Evolutionary conservation across 2,888 invertebrate genomes (phyloP).

Genomic region (Tortrix viridana): DNA sequence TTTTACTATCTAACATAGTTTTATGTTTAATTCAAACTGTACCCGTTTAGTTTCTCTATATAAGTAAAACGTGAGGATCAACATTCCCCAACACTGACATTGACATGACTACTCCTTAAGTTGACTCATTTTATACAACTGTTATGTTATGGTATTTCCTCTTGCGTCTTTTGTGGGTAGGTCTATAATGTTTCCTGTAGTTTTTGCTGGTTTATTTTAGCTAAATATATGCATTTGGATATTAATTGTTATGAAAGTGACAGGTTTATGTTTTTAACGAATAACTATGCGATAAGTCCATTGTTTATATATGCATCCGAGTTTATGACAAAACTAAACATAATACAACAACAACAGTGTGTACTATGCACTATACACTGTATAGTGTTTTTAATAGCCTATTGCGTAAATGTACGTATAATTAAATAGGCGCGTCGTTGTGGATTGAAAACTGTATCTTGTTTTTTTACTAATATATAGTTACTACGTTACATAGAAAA

Average conservation of each 20-base stretch:
- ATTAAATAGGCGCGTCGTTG: not conserved
- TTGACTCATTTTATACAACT: conserved; percentile 31
- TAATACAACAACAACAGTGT: no score
- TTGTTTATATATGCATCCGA: no score
- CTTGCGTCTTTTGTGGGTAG: conserved; percentile 21
- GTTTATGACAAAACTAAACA: no score
- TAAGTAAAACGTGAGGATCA: conserved; percentile 24
- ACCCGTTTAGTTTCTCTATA: conserved; percentile 21
- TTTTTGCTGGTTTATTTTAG: conserved; percentile 4
- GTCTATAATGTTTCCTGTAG: conserved; percentile 22
- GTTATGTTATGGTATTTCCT: conserved; percentile 31
- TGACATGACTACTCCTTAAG: conserved; percentile 13
- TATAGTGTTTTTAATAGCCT: no score
- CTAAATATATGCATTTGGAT: not conserved
- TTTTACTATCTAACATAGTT: not conserved
- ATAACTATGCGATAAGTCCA: no score
- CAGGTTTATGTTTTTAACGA: not conserved
- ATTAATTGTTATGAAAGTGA: not conserved
- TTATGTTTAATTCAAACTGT: conserved; percentile 9
- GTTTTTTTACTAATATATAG: no score
- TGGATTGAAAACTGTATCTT: not conserved
- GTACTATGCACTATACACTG: no score
- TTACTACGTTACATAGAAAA: not conserved
- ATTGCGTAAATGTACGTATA: no score
- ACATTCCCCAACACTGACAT: conserved; percentile 32